Evolutionary conservation across 1,140 invertebrate species (phyloP), one percentile per base, ranked within the genome.

Genomic region (Coelopa frigida): DNA sequence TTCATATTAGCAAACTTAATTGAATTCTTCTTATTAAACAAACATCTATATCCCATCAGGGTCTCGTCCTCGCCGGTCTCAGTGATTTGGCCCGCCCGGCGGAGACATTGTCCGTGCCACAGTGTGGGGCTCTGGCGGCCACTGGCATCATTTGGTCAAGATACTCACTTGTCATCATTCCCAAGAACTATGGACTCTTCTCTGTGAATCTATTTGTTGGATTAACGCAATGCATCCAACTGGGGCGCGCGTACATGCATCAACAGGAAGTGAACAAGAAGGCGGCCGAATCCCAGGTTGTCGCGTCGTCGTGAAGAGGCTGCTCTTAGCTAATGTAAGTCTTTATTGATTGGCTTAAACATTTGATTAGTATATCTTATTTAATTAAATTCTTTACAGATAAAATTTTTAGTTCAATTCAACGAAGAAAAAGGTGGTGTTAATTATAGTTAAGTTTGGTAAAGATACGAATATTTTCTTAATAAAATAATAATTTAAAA

Each of bases 21-120:
- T n/a, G n/a, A n/a, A n/a, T n/a, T n/a, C n/a, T n/a, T n/a, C n/a
- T n/a, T n/a, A n/a, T n/a, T n/a, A n/a, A n/a, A n/a, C n/a, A n/a
- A n/a, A n/a, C n/a, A n/a, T n/a, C n/a, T n/a, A n/a, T n/a, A n/a
- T n/a, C n/a, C n/a, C n/a, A n/a, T n/a, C 66, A 90, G 87, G 82
- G 85, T 21, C 75, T 91, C 44, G 87, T 92, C 29, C 77, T 93
- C 27, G 96, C 96, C 61, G 95, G 96, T 31, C 76, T 99, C 40
- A 86, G 91, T 58, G 95, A 99, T 73, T 74, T 98, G 48, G 73
- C 76, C 38, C 76, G 95, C 55, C 94, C 95, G 37, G 90, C 88
- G 20, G 89, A 94, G 52, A 83, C 88, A 63, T 75, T 98, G 26
- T 96, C 92, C 59, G 51, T 91, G 23, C 75, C 83, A 48, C 94